These are phyloP conservation scores for Mesembrinibis cayennensis DNA, from an alignment of 2,113 vertebrate genomes.

Conservation along the genomic window DNA sequence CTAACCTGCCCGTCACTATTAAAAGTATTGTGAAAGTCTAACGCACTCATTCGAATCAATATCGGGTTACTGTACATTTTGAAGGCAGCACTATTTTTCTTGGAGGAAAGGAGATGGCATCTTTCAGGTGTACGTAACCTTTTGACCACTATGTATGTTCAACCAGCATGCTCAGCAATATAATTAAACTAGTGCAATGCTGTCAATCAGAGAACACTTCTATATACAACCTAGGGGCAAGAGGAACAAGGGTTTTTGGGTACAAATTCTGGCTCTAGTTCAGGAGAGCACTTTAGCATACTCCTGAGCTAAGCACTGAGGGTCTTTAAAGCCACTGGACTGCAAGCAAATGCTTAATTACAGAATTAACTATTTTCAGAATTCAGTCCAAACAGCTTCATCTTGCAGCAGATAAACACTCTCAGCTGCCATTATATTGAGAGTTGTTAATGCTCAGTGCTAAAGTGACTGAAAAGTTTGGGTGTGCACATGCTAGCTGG, in stretches of 20 bases:
- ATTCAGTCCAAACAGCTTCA: neutral
- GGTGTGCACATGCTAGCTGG: neutral
- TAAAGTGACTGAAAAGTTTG: neutral
- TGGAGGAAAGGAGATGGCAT: neutral
- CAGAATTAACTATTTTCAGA: neutral
- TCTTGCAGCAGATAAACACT: neutral
- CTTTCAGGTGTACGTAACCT: neutral
- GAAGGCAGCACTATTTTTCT: neutral
- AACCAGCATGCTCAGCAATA: neutral
- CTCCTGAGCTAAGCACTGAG: constrained; percentile 14
- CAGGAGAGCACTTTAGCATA: constrained; percentile 22
- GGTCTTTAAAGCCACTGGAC: neutral
- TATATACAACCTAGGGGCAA: neutral
- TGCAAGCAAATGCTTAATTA: neutral
- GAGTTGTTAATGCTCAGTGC: neutral
- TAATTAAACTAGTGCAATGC: constrained; percentile 9
- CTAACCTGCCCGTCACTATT: neutral
- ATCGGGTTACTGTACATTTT: neutral
- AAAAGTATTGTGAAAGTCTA: neutral
- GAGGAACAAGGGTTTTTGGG: neutral
- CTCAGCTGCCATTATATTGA: neutral
- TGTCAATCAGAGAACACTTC: neutral
- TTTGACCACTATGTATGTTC: neutral
- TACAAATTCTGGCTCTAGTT: neutral
- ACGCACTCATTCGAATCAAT: neutral